Base-by-base conservation (phyloP, 2,888 invertebrate species). In the Lamellibrachia satsuma region DNA sequence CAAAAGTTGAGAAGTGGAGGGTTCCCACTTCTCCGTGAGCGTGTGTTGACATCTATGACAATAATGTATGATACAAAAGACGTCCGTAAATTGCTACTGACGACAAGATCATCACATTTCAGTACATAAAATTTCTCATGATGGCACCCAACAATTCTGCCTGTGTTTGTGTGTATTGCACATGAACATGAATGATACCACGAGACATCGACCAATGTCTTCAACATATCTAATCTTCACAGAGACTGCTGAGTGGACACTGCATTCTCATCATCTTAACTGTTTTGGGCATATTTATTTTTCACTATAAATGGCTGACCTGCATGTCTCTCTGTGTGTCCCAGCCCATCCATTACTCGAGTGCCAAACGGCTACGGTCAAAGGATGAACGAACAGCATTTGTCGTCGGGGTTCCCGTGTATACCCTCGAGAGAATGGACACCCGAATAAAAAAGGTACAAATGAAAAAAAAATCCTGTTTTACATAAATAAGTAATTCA, bases 371-470 rank as follows among this genome's bases (percentile, higher is more conserved):
- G 55, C 90, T 75, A 39, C 60, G 90, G 27, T 92, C 90, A n/a
- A 92, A 92, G 52, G 92, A 90, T 22, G 92, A 92, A 52, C 91
- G 91, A 57, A 39, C 91, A 22, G 55, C 91, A 22, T 91, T 91
- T n/a, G 55, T 91, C 22, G 52, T 91, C n/a, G 91, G 91, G n/a
- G 91, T 91, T 52, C 91, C 91, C 11, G 91, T 91, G 22, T 91
- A 55, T 52, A 91, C 91, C n/a, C 91, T 55, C 22, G 91, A 91
- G 52, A 52, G 91, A 91, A 91, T 91, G 91, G 91, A 91, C 52
- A 52, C 91, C 52, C 52, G 91, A 55, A 57, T 55, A n/a, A 91
- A 57, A 57, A 91, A 91, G 91, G 91, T 91, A 55, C 27, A 39
- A 15, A n/a, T 55, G 52, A 27, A 3, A 55, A 27, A 27, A 11